A percentile compares a stretch with the other conserved stretches of the same genome.
Conservation (phyloP, 2,888 invertebrate genomes). For the Tolmerus cingulatus region DNA sequence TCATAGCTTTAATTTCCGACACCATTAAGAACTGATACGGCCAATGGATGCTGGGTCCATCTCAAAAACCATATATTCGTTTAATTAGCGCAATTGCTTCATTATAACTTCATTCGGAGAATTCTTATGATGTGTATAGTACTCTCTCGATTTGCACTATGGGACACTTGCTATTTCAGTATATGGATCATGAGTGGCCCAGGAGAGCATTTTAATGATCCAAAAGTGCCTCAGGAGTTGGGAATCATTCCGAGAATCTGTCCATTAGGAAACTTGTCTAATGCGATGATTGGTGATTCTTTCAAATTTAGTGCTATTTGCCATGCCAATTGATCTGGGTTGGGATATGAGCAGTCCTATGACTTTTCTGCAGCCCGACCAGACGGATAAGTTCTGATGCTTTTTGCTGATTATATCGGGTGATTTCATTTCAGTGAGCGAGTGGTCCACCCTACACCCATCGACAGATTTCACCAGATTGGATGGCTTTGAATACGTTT, state of each 20-base stretch:
- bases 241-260: conserved; percentile 34
- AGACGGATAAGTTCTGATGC: neutral
- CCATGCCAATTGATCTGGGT: conserved; percentile 2
- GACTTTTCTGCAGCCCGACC: neutral
- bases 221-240: conserved; percentile 28
- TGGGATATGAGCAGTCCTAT: neutral
- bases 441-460: neutral
- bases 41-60: neutral
- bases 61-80: neutral
- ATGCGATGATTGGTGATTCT: conserved; percentile 39
- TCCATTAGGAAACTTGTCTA: conserved; percentile 39
- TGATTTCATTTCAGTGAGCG: neutral
- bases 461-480: neutral
- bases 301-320: conserved; percentile 26
- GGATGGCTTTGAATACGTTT: neutral
- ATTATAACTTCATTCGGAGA: too few species aligned
- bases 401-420: conserved; percentile 20
- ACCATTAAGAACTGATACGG: neutral
- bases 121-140: too few species aligned
- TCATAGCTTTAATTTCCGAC: neutral
- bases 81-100: too few species aligned
- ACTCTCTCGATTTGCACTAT: neutral
- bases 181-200: neutral
- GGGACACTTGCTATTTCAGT: neutral
- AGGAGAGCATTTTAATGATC: conserved; percentile 23